Evolutionary conservation across 2,797 vertebrate genomes (phyloP).

Genomic region (Otolemur crassicaudatus): DNA sequence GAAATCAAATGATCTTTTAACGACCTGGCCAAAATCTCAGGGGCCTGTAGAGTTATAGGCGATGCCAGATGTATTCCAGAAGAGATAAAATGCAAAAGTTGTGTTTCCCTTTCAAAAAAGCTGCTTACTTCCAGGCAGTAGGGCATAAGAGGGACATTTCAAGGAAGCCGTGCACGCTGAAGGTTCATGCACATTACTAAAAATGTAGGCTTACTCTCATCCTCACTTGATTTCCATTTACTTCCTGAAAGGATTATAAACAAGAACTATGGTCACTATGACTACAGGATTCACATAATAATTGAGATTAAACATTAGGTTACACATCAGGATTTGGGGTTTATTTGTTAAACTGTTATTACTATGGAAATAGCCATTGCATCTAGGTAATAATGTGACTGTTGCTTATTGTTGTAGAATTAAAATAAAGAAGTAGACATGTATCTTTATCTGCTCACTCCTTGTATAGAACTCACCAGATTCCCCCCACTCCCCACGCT

Average conservation of each 20-base stretch:
- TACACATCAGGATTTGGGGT: background rate
- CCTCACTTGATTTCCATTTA: slow-evolving; percentile 23
- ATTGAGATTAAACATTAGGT: slow-evolving; percentile 36
- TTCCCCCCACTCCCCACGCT: background rate
- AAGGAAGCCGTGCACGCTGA: background rate
- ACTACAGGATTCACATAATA: background rate
- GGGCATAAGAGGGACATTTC: background rate
- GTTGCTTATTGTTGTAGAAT: slow-evolving; percentile 32
- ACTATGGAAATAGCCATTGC: slow-evolving; percentile 11
- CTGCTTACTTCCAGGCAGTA: background rate
- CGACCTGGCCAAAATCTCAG: slow-evolving; percentile 26
- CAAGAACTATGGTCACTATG: background rate
- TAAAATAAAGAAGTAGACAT: slow-evolving; percentile 1
- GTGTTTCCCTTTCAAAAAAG: background rate
- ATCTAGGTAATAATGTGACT: slow-evolving; percentile 7
- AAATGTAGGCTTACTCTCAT: background rate
- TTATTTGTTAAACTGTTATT: slow-evolving; percentile 51
- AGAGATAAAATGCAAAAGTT: background rate
- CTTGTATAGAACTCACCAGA: background rate
- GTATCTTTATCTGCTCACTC: background rate
- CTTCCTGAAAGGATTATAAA: slow-evolving; percentile 42
- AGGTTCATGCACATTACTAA: background rate
- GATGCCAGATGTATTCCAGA: background rate
- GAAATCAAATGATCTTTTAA: slow-evolving; percentile 29
- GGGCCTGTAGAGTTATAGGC: background rate